Base-by-base conservation (phyloP, 2,797 vertebrate species). In the Coendou prehensilis region DNA sequence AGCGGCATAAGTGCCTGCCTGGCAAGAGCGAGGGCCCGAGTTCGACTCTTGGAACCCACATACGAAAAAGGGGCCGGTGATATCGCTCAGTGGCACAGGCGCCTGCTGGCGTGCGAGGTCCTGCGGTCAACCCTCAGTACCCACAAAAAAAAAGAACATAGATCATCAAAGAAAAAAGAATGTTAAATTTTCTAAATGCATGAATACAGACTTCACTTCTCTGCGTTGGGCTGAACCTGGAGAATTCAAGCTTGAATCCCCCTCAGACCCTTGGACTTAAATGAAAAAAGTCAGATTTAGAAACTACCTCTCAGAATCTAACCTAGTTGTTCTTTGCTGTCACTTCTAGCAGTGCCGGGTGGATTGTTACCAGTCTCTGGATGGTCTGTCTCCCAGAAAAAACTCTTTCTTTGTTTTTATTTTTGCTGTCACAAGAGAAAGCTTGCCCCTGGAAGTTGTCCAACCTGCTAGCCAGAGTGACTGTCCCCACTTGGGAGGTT, bases 311-410 rank as follows among this genome's bases (percentile, higher is more conserved):
- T 26, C 23, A 37, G 81, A 92, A 59, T 82, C 37, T 5, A 73
- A 89, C 63, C 28, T 13, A 26, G 18, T n/a, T 87, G 8, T 23
- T 57, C n/a, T 67, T 18, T 67, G 30, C 30, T n/a, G 15, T 67
- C 64, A 67, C 33, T 14, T 67, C 33, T 18, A n/a, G 33, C 64
- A n/a, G 64, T 67, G 15, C 33, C 4, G 6, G 5, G 63, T 33
- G 2, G 30, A 17, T 67, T 67, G 63, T 67, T n/a, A 33, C 63
- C 63, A 67, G 14, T 26, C 67, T n/a, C 71, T 82, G 54, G 81
- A 22, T 78, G 14, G 10, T 79, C 63, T 76, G 20, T 63, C 67
- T 89, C 82, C 45, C 45, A 54, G 96, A 93, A 94, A 80, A 81
- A 63, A n/a, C 18, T 20, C 11, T 63, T 54, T 69, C 41, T 56